Conservation (phyloP, 2,797 vertebrate species). For the Sebastes taczanowskii region DNA sequence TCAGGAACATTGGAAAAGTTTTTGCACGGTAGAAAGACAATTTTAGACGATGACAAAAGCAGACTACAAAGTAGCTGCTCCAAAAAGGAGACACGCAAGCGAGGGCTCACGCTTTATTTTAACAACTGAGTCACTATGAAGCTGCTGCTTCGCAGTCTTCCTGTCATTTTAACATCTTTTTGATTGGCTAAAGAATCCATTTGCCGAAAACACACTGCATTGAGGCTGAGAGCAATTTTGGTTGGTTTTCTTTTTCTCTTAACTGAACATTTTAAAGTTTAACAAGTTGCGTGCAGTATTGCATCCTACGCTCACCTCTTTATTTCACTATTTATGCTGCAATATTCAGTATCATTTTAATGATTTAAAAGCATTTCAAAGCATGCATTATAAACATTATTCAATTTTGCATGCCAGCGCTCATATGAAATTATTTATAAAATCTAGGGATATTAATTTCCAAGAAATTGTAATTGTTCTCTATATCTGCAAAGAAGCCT, state of each 20-base stretch:
- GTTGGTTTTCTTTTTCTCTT: not conserved
- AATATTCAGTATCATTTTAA: not conserved
- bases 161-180: not conserved
- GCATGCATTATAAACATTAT: not conserved
- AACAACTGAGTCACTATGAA: constrained; percentile 13
- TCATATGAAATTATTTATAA: not conserved
- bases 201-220: not conserved
- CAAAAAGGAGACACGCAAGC: not conserved
- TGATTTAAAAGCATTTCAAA: not conserved
- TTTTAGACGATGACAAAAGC: constrained; percentile 6
- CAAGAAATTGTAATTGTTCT: not conserved
- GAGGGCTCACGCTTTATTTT: not conserved
- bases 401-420: rapidly evolving
- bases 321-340: not conserved
- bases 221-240: not conserved
- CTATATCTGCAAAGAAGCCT: not conserved
- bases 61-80: not conserved
- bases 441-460: not conserved
- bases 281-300: not conserved
- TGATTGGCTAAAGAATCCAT: not conserved
- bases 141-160: not conserved
- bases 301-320: not conserved
- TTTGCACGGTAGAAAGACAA: not conserved
- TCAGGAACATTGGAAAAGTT: not conserved
- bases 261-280: not conserved